Evolutionary conservation across 2,888 invertebrate genomes (phyloP), one percentile per base, ranked within the genome.

Genomic region (Ennomos quercinarius): DNA sequence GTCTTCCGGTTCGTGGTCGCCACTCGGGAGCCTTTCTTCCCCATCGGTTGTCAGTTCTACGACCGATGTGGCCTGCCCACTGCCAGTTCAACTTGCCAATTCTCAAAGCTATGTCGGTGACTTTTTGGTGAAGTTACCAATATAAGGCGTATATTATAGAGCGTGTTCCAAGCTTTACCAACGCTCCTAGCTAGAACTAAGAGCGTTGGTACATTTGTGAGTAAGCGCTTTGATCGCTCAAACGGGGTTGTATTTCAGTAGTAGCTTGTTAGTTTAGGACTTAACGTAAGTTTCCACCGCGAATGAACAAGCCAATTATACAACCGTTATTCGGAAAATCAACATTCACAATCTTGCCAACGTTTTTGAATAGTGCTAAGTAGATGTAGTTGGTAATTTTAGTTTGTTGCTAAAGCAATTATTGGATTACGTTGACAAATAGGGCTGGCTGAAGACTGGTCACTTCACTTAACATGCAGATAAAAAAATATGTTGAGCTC

Each of bases 241-340:
- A 46, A 46, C 46, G 34, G 44, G 17, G 27, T 49, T 58, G 43
- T 60, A 37, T 57, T 60, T 63, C 48, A 47, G 39, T 48, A 47
- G 39, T 51, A 47, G 47, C 17, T 8, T 63, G 57, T 63, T 63
- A 39, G 57, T 57, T 63, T 60, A 63, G 63, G 63, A 54, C 48
- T 9, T 35, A 36, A 41, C 52, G 49, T 50, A 56, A 56, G 56
- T 46, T 55, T 56, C 39, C 10, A 53, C 47, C 34, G 42, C 51
- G 51, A 60, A 54, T 57, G 57, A 51, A 47, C 54, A 45, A 54
- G 51, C 57, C 54, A 57, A 60, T 63, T 50, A 60, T 49, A 57
- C 51, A 57, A 54, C 50, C 54, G 50, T 47, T 51, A 63, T 57
- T 49, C 43, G 47, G 9, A 48, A 60, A 60, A 57, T 57, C 51